Base-by-base conservation (phyloP, 2,888 invertebrate species). In the Synergus gifuensis region DNA sequence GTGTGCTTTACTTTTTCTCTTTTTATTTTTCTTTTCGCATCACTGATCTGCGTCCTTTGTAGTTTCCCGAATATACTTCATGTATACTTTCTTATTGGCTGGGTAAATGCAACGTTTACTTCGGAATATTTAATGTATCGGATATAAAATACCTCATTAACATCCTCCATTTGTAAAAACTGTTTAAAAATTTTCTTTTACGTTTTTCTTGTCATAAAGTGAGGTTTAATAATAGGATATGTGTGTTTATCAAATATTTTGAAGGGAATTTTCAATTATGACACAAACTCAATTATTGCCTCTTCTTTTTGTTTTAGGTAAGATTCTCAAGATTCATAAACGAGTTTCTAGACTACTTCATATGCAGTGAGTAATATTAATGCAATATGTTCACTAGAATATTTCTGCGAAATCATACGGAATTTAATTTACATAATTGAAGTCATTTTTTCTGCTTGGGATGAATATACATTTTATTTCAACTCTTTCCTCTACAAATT, bases 1-100 rank as follows among this genome's bases (percentile, higher is more conserved):
- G 73, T 54, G 54, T 73, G 40, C 54, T 40, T 36, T n/a, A 73
- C 73, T 73, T 58, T 73, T 73, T 73, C 28, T 46, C 73, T 73
- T 54, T 73, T 73, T 58, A 36, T 54, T 54, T 54, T 73, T 58
- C 54, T 54, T 54, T 54, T 54, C 36, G 40, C 73, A 73, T 73
- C 73, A 73, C 36, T 73, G 73, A 73, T 40, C 73, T 40, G 73
- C 54, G 40, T 36, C 28, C 73, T 73, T 73, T 40, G 36, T 36
- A 58, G 36, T 73, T 54, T 73, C 7, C 40, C 40, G 12, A 73
- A 73, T 54, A 73, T n/a, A 54, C 73, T 58, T 73, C n/a, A 58
- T 54, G 54, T 40, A 54, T 54, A 36, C n/a, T 73, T 58, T 73
- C 54, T 36, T 40, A 54, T 73, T 73, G 9, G 5, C 18, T 58